Evolutionary conservation across 1,140 invertebrate genomes (phyloP).

Genomic region (Aphaenogaster floridana): DNA sequence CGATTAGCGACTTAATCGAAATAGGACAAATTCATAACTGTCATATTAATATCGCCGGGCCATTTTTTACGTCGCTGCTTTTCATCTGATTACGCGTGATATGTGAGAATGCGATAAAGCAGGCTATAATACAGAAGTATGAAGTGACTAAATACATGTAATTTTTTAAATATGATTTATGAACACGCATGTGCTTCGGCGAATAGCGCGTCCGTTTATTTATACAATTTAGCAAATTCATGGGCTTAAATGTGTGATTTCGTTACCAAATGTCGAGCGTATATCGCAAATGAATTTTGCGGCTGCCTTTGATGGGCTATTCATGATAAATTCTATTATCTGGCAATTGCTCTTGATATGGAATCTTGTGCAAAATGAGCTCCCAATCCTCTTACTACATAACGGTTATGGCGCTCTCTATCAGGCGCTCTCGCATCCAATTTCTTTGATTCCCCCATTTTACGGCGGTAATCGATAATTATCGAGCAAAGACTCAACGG

Average conservation of each 20-base stretch:
- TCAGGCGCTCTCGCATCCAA: not conserved
- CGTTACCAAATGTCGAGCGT: constrained; percentile 16
- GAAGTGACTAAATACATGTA: not conserved
- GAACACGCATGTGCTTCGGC: not conserved
- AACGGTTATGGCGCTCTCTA: not conserved
- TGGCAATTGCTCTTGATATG: constrained; percentile 4
- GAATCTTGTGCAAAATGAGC: constrained; percentile 44
- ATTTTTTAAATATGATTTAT: constrained; percentile 9
- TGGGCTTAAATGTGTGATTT: not conserved
- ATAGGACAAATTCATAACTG: constrained; percentile 42
- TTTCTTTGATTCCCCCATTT: not conserved
- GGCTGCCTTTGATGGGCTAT: constrained; percentile 35
- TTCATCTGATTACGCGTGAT: constrained; percentile 9
- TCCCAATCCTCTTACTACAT: constrained; percentile 41
- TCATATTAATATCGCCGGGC: constrained; percentile 19
- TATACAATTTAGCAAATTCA: constrained; percentile 9
- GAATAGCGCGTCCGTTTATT: not conserved
- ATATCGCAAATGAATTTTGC: constrained; percentile 34
- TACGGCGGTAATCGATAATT: constrained; percentile 16
- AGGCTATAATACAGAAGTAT: not conserved
- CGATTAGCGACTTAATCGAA: constrained; percentile 50
- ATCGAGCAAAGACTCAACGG: not conserved
- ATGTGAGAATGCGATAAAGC: constrained; percentile 4
- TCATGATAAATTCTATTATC: constrained; percentile 63
- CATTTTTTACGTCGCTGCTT: constrained; percentile 25